phyloP scores from a whole-genome alignment of 2,797 vertebrate species.

The Cyclopterus lumpus region DNA sequence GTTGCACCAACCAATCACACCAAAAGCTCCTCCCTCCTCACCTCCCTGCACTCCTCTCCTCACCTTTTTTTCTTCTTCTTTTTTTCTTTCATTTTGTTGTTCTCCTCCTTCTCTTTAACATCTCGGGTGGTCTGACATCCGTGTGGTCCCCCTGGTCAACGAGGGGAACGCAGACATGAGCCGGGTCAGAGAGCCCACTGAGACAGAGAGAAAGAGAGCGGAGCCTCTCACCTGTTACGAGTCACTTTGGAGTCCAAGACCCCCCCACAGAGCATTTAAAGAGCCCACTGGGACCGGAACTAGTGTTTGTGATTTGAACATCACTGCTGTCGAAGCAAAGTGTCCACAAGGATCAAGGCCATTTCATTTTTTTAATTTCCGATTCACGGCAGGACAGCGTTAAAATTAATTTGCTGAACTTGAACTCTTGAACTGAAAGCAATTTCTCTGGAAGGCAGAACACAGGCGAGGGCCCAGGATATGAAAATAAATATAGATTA shows the following conservation, averaged over 20 bases:
- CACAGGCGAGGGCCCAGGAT: not conserved
- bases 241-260: slow-evolving; percentile 8
- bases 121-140: slow-evolving; percentile 64
- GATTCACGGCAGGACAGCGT: not conserved
- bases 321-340: not conserved
- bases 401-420: not conserved
- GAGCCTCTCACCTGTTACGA: slow-evolving; percentile 52
- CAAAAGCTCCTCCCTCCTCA: slow-evolving; percentile 1
- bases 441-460: slow-evolving; percentile 5
- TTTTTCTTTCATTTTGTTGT: not conserved
- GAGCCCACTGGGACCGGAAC: not conserved
- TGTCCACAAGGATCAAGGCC: not conserved
- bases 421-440: slow-evolving; percentile 1
- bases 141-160: slow-evolving; percentile 62
- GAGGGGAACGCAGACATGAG: slow-evolving; percentile 33
- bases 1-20: not conserved
- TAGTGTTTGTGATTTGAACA: not conserved
- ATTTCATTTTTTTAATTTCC: not conserved
- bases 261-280: not conserved
- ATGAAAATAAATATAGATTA: not conserved
- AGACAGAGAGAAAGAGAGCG: slow-evolving; percentile 21
- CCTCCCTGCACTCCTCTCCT: slow-evolving; percentile 11
- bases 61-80: not conserved
- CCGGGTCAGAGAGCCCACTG: slow-evolving; percentile 42
- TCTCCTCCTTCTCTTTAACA: slow-evolving; percentile 6